Conservation (phyloP, 1,140 invertebrate genomes). For the Epicauta chinensis region DNA sequence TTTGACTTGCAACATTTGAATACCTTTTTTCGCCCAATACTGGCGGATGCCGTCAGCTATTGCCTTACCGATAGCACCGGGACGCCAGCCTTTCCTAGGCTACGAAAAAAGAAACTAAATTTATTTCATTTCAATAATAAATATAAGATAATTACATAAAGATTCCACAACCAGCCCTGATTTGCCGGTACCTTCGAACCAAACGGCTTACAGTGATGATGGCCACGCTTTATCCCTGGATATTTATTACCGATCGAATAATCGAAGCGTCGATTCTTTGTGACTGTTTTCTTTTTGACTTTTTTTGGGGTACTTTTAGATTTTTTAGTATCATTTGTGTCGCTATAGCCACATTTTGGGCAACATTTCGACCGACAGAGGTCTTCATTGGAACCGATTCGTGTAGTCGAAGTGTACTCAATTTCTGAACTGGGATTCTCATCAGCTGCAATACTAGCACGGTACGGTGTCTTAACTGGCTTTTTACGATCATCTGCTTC, state of each 20-base stretch:
- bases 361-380: constrained; percentile 4
- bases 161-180: constrained; percentile 56
- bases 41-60: constrained; percentile 47
- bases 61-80: constrained; percentile 48
- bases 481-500: not conserved
- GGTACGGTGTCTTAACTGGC: not conserved
- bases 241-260: constrained; percentile 37
- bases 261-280: constrained; percentile 24
- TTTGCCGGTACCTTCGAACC: constrained; percentile 44
- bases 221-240: constrained; percentile 46
- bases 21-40: constrained; percentile 39
- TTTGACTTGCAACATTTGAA: constrained; percentile 30
- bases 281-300: constrained; percentile 19
- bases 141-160: constrained; percentile 20
- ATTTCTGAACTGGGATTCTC: not conserved
- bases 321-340: not conserved
- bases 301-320: constrained; percentile 3
- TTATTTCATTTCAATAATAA: constrained; percentile 26
- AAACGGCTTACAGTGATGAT: constrained; percentile 45
- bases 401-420: not conserved
- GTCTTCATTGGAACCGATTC: not conserved
- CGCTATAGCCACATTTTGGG: too few relatives aligned
- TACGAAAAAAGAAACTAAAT: constrained; percentile 25
- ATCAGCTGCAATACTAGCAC: not conserved
- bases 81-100: constrained; percentile 49